Conservation (phyloP, 2,888 invertebrate genomes). For the Iselma pallidipennis region DNA sequence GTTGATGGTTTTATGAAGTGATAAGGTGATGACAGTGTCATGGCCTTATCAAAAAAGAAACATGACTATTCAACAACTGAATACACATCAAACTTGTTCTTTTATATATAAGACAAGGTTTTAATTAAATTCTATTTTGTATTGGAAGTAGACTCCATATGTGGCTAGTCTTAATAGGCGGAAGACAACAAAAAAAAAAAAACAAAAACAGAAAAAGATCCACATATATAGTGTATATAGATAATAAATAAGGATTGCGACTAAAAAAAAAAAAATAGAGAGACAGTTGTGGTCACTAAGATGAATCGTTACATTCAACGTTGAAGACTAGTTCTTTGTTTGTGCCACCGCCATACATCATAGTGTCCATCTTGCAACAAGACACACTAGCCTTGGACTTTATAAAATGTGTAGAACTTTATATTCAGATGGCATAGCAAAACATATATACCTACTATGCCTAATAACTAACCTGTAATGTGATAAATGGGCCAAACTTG, state of each 20-base stretch:
- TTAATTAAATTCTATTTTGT: not conserved
- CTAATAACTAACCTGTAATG: constrained; percentile 27
- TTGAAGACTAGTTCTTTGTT: constrained; percentile 46
- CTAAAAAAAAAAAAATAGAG: constrained; percentile 20
- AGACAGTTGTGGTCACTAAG: constrained; percentile 42
- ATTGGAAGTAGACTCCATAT: constrained; percentile 8
- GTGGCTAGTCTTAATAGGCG: not conserved
- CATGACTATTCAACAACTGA: not conserved
- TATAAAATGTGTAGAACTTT: constrained; percentile 24
- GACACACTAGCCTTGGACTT: constrained; percentile 37
- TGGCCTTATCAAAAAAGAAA: constrained; percentile 13
- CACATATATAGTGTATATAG: not conserved
- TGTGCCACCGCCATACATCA: constrained; percentile 42
- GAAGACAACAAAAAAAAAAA: not conserved
- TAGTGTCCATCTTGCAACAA: constrained; percentile 41
- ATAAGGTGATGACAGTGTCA: constrained; percentile 14
- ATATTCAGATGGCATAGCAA: constrained; percentile 27
- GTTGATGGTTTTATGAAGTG: constrained; percentile 16
- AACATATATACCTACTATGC: constrained; percentile 21
- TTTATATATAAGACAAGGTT: not conserved
- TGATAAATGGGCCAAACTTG: constrained; percentile 34
- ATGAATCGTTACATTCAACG: constrained; percentile 45
- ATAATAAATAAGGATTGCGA: constrained; percentile 27
- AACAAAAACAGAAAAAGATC: no score
- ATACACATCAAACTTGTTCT: not conserved